Conservation (phyloP, 2,113 vertebrate genomes). For the Ptyas mucosa region DNA sequence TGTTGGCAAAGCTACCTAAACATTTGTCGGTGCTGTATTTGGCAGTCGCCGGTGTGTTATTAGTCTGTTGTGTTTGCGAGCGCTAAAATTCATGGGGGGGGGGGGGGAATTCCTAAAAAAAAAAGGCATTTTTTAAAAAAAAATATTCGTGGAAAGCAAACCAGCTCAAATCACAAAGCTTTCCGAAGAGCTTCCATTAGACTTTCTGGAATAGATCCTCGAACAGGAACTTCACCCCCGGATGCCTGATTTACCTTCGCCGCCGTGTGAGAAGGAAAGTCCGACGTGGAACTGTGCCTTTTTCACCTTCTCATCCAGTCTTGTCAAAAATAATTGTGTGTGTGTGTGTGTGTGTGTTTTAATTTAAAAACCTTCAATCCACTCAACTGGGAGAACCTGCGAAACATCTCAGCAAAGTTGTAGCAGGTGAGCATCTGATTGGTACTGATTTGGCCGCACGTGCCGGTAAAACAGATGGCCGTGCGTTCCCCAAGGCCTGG, state of each 20-base stretch:
- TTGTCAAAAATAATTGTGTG: not conserved
- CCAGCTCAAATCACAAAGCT: conserved; percentile 5
- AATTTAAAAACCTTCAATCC: not conserved
- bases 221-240: accelerated
- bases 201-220: accelerated
- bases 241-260: accelerated
- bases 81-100: conserved; percentile 38
- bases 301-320: not conserved
- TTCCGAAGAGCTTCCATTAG: not conserved
- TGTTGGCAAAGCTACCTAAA: not conserved
- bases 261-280: not conserved
- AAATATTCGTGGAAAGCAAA: conserved; percentile 7
- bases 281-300: not conserved
- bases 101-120: not conserved
- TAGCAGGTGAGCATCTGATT: not conserved
- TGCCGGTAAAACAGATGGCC: conserved; percentile 32
- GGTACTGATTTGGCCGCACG: not conserved
- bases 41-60: conserved; percentile 25
- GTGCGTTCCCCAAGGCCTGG: not conserved
- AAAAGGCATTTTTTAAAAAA: conserved; percentile 6
- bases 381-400: accelerated
- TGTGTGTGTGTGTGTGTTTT: not conserved
- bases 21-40: conserved; percentile 24
- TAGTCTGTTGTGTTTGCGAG: conserved; percentile 31
- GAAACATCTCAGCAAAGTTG: conserved; percentile 16